Percentiles rank a stretch among this genome's conserved stretches.
These are phyloP conservation scores for Antigone vipio DNA, from an alignment of 2,113 vertebrate genomes.

Conservation along the genomic window DNA sequence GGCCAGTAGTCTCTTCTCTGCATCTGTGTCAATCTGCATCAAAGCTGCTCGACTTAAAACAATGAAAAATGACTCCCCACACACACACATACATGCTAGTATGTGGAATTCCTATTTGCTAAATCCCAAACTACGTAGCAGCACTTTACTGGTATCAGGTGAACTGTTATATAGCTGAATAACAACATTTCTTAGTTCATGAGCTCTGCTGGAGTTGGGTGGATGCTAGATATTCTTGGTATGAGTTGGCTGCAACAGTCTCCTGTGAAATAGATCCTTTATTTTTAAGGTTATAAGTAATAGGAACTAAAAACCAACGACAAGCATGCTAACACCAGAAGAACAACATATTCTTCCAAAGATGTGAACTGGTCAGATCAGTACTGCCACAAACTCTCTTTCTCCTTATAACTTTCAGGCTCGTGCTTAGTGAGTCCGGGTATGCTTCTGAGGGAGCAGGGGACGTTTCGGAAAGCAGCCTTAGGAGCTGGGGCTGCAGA, in stretches of 20 bases:
- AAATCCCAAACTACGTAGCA: not conserved
- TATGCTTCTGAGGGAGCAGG: not conserved
- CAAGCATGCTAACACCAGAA: fast-evolving
- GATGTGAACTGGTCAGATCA: fast-evolving
- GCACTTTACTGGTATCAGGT: not conserved
- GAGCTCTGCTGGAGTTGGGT: conserved; percentile 16
- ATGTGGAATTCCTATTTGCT: not conserved
- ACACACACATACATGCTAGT: not conserved
- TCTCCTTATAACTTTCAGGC: not conserved
- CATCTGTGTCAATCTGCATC: not conserved
- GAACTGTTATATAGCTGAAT: not conserved
- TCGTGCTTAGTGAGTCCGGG: not conserved
- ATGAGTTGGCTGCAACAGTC: not conserved
- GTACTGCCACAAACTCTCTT: not conserved
- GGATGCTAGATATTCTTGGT: not conserved
- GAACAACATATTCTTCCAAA: not conserved
- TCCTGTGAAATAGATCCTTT: not conserved
- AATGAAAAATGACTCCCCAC: not conserved
- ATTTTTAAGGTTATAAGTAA: conserved; percentile 22
- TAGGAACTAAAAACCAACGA: not conserved
- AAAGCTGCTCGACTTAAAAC: not conserved
- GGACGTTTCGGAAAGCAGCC: not conserved
- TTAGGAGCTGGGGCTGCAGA: not conserved
- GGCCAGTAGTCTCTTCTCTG: not conserved
- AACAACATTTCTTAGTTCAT: not conserved